Conservation (phyloP, 2,113 vertebrate genomes). For the Istiophorus platypterus region DNA sequence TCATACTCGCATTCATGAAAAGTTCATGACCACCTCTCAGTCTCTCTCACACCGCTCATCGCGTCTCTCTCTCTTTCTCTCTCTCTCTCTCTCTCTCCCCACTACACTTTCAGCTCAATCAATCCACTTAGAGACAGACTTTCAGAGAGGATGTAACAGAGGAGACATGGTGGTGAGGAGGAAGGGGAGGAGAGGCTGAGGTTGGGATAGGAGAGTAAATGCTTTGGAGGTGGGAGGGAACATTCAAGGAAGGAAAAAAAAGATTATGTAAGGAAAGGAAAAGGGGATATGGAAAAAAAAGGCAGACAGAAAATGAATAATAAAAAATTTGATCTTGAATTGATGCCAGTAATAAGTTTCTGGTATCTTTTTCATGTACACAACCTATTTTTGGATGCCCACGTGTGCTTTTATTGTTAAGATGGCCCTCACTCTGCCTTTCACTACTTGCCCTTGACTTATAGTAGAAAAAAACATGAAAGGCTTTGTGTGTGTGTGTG, state of each 20-base stretch:
- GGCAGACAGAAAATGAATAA: neutral
- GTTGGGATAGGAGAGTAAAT: conserved; percentile 43
- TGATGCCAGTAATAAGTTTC: neutral
- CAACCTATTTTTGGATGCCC: conserved; percentile 30
- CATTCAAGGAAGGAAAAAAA: conserved; percentile 36
- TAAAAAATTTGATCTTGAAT: neutral
- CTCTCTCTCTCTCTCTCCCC: conserved; percentile 18
- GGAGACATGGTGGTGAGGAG: conserved; percentile 44
- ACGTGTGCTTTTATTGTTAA: neutral
- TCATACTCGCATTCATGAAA: conserved; percentile 58
- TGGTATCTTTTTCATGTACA: neutral
- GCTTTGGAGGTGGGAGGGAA: conserved; percentile 25
- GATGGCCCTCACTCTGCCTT: conserved; percentile 53
- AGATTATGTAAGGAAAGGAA: conserved; percentile 30
- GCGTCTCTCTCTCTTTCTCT: conserved; percentile 32
- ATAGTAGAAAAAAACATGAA: conserved; percentile 19
- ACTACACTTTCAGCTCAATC: conserved; percentile 63
- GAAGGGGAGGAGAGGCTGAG: conserved; percentile 24
- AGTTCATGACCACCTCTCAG: conserved; percentile 54
- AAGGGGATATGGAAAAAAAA: conserved; percentile 3
- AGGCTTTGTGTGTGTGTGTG: conserved; percentile 13
- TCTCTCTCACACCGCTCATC: conserved; percentile 24
- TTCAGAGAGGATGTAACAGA: conserved; percentile 62
- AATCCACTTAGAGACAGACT: conserved; percentile 77
- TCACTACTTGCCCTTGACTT: conserved; percentile 51